Conservation (phyloP, 2,888 invertebrate genomes). For the Nebria brevicollis region DNA sequence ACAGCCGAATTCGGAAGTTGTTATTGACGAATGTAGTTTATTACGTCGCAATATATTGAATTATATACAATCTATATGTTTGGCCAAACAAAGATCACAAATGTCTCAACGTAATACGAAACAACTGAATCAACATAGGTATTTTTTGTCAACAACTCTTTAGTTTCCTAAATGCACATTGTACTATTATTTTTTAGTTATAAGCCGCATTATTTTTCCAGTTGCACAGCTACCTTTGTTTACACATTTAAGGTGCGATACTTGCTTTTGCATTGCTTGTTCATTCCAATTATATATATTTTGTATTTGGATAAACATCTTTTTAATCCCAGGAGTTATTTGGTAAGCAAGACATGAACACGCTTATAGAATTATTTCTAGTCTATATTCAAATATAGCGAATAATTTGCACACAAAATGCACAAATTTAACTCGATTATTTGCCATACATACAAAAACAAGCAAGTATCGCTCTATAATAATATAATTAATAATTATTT, state of each 20-base stretch:
- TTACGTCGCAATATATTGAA: conserved; percentile 49
- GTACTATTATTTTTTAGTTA: neutral
- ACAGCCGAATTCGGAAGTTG: conserved; percentile 23
- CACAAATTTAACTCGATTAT: no score
- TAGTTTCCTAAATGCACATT: neutral
- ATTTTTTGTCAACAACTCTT: neutral
- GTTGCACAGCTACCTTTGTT: neutral
- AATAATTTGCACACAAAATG: no score
- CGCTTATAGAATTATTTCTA: neutral
- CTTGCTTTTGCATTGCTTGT: neutral
- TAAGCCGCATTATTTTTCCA: neutral
- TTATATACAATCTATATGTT: conserved; percentile 48
- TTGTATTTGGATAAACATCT: neutral
- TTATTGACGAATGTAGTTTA: conserved; percentile 50
- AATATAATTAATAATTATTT: neutral
- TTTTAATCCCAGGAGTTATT: neutral
- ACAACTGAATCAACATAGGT: conserved; percentile 27
- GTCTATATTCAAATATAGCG: neutral
- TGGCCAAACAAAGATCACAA: conserved; percentile 19
- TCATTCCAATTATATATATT: neutral
- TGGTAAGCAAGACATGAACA: neutral
- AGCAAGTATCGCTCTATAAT: neutral
- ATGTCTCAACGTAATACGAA: conserved; percentile 5
- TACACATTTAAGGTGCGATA: neutral
- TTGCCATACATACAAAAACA: no score